phyloP scores from a whole-genome alignment of 1,140 invertebrate species.

The Drosophila yakuba region DNA sequence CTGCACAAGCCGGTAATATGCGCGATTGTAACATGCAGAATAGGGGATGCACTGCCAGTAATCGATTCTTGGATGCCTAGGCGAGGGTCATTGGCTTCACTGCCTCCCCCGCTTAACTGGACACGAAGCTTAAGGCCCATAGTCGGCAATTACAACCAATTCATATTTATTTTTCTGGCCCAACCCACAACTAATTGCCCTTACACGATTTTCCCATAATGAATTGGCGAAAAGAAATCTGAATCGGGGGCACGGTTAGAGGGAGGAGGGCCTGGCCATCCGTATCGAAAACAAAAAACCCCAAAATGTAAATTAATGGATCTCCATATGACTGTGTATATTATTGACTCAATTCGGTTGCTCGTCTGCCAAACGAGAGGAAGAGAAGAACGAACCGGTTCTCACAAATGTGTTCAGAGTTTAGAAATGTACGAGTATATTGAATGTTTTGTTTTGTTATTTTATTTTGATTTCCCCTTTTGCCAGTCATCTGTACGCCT shows the following conservation, averaged over 20 bases:
- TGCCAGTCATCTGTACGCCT: constrained; percentile 44
- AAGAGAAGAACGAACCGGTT: constrained; percentile 63
- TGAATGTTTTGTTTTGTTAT: constrained; percentile 27
- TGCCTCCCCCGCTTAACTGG: not conserved
- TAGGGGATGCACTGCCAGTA: constrained; percentile 16
- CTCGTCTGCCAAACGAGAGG: constrained; percentile 14
- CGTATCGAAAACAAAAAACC: constrained; percentile 51
- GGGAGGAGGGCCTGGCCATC: constrained; percentile 13
- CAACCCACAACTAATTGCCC: constrained; percentile 50
- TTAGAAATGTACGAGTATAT: constrained; percentile 38
- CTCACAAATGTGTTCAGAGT: constrained; percentile 47
- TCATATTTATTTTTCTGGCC: constrained; percentile 35
- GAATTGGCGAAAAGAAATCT: constrained; percentile 55
- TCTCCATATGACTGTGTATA: constrained; percentile 55
- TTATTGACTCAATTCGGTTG: constrained; percentile 32
- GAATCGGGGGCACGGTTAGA: not conserved
- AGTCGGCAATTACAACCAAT: constrained; percentile 41
- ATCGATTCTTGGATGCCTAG: constrained; percentile 32
- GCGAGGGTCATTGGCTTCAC: constrained; percentile 29
- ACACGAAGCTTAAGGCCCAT: constrained; percentile 16
- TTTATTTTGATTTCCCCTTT: constrained; percentile 14
- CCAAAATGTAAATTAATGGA: constrained; percentile 80
- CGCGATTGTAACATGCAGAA: not conserved
- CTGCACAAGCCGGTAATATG: constrained; percentile 45
- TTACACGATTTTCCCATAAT: constrained; percentile 76